Conservation (phyloP, 2,113 vertebrate genomes). For the Paraplagusia blochii region DNA sequence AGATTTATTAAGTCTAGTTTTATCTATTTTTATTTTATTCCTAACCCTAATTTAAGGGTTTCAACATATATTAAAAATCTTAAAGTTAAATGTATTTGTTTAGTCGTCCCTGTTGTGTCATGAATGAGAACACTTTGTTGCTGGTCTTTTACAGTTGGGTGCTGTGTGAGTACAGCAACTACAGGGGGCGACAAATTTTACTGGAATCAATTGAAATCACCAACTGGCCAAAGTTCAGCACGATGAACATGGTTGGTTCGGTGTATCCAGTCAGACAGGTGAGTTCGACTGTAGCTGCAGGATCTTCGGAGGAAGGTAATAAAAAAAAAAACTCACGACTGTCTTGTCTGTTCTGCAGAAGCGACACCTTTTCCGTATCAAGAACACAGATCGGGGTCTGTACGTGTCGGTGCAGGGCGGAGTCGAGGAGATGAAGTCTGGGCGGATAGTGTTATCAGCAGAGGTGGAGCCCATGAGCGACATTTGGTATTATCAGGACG, state of each 20-base stretch:
- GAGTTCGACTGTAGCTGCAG: slow-evolving; percentile 1
- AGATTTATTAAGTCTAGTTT: too few relatives aligned
- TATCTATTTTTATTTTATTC: too few relatives aligned
- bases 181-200: slow-evolving; percentile 92
- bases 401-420: slow-evolving; percentile 82
- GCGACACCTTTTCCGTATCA: slow-evolving; percentile 81
- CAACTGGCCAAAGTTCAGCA: slow-evolving; percentile 92
- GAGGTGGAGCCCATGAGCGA: slow-evolving; percentile 77
- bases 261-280: slow-evolving; percentile 90
- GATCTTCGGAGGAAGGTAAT: too few relatives aligned
- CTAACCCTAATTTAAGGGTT: too few relatives aligned
- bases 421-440: slow-evolving; percentile 87
- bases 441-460: slow-evolving; percentile 82
- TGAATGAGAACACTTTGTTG: neutral
- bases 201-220: slow-evolving; percentile 86
- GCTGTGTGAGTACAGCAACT: slow-evolving; percentile 89
- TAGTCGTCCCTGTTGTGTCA: neutral
- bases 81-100: neutral
- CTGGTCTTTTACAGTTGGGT: slow-evolving; percentile 83
- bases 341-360: slow-evolving; percentile 68
- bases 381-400: slow-evolving; percentile 77
- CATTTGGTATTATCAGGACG: slow-evolving; percentile 91
- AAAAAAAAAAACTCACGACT: too few relatives aligned
- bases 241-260: slow-evolving; percentile 83
- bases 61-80: too few relatives aligned